Evolutionary conservation across 2,888 invertebrate species (phyloP).

Genomic region (Sinhomidia bicolor): DNA sequence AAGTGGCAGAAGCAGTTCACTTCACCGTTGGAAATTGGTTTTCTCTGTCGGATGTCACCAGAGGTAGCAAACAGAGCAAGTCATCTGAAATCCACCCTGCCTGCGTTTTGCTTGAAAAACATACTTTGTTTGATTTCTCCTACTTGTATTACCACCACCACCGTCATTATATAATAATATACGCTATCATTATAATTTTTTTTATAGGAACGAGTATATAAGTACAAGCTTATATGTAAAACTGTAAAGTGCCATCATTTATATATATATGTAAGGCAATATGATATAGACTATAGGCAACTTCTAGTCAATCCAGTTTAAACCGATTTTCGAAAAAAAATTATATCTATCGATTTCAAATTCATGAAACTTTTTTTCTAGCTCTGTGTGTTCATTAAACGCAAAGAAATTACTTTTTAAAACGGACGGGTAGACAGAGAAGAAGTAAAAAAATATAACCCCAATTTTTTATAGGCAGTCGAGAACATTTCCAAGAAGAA

Average conservation of each 20-base stretch:
- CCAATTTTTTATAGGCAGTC: neutral
- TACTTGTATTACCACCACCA: neutral
- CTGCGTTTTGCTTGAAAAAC: neutral
- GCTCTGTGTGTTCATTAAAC: slow-evolving; percentile 54
- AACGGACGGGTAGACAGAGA: too few relatives aligned
- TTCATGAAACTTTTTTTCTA: slow-evolving; percentile 39
- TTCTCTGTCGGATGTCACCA: slow-evolving; percentile 69
- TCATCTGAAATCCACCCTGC: slow-evolving; percentile 38
- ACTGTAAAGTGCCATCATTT: neutral
- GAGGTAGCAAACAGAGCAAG: slow-evolving; percentile 37
- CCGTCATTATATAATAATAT: neutral
- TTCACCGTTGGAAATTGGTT: slow-evolving; percentile 63
- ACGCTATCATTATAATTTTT: neutral
- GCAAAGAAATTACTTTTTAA: neutral
- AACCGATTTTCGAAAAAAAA: neutral
- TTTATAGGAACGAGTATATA: neutral
- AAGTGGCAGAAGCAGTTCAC: slow-evolving; percentile 54
- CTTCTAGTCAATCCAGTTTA: slow-evolving; percentile 10
- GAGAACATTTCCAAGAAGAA: neutral
- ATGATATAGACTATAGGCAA: too few relatives aligned
- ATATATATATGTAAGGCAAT: too few relatives aligned
- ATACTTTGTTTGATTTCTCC: too few relatives aligned
- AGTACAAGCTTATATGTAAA: neutral
- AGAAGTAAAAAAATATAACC: neutral
- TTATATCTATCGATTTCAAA: slow-evolving; percentile 45